Conservation (phyloP, 2,113 vertebrate genomes). For the Carassius carassius region DNA sequence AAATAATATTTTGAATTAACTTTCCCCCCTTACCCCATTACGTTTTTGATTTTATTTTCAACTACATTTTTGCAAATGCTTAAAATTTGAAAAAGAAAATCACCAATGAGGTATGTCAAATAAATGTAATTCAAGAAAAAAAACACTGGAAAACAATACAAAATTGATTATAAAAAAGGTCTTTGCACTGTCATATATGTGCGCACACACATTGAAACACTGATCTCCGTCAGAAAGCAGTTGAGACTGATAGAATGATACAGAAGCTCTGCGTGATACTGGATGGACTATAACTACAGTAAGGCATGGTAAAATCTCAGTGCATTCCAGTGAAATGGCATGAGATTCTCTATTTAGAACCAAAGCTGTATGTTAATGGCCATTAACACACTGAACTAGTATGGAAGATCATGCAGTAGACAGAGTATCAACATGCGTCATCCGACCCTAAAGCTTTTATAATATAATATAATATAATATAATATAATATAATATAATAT, state of each 20-base stretch:
- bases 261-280: background rate
- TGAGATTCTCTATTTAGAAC: background rate
- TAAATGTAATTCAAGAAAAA: background rate
- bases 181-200: background rate
- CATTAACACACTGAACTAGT: slow-evolving; percentile 22
- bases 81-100: background rate
- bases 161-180: background rate
- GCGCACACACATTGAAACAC: background rate
- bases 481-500: too few relatives aligned
- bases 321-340: background rate
- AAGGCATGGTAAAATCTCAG: slow-evolving; percentile 36
- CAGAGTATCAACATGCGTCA: background rate
- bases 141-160: background rate
- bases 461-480: background rate
- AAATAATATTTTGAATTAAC: background rate
- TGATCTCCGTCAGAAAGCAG: background rate
- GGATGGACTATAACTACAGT: slow-evolving; percentile 1
- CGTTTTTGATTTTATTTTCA: background rate
- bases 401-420: background rate
- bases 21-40: background rate
- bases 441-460: background rate
- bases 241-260: background rate
- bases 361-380: slow-evolving; percentile 6
- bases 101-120: background rate
- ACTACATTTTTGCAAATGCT: background rate